Percentiles rank a stretch among this genome's conserved stretches.
These are phyloP conservation scores for Lasioglossum lativentre DNA, from an alignment of 2,888 invertebrate species.

Conservation along the genomic window DNA sequence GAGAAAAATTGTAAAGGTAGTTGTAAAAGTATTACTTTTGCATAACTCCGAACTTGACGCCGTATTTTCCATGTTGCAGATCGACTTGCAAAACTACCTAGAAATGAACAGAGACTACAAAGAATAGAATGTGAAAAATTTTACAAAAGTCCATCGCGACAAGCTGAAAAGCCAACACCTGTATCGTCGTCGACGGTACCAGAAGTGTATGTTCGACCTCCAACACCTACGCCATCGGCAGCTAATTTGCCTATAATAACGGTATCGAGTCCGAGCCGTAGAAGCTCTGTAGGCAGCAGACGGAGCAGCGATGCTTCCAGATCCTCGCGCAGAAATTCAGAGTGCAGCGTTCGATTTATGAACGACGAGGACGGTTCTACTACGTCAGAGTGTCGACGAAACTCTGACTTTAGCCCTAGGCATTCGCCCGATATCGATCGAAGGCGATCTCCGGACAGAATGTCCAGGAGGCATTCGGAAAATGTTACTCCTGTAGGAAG, in stretches of 20 bases:
- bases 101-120: conserved; percentile 23
- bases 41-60: background rate
- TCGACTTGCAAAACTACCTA: background rate
- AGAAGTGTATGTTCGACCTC: conserved; percentile 82
- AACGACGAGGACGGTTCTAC: conserved; percentile 72
- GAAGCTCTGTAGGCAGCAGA: conserved; percentile 81
- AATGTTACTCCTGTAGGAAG: conserved; percentile 78
- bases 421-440: conserved; percentile 66
- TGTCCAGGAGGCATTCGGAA: conserved; percentile 78
- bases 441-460: conserved; percentile 67
- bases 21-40: background rate
- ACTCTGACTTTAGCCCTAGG: conserved; percentile 61
- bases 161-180: conserved; percentile 60
- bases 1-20: conserved; percentile 44
- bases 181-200: conserved; percentile 80
- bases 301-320: conserved; percentile 71
- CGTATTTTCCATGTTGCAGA: conserved; percentile 12
- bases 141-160: conserved; percentile 14
- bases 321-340: conserved; percentile 78
- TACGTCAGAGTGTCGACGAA: conserved; percentile 45
- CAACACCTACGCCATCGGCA: conserved; percentile 81
- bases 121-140: conserved; percentile 37
- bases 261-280: conserved; percentile 81
- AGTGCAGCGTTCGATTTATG: conserved; percentile 80
- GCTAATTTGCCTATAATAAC: conserved; percentile 81